Conservation (phyloP, 2,888 invertebrate genomes). For the Drosophila monieri region DNA sequence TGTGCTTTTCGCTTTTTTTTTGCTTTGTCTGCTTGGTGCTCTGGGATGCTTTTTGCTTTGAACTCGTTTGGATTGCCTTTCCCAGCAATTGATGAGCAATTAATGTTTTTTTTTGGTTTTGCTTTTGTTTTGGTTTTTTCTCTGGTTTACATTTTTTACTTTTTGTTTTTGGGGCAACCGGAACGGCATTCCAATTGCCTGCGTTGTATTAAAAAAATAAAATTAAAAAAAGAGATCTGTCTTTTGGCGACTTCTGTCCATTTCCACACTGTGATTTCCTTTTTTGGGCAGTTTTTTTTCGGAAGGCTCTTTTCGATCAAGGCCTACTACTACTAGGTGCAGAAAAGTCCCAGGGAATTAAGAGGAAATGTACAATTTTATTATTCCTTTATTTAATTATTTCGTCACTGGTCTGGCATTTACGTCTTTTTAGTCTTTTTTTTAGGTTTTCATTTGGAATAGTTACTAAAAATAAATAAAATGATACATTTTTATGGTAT, state of each 20-base stretch:
- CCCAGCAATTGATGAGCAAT: slow-evolving; percentile 60
- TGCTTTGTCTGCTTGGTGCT: too few species aligned
- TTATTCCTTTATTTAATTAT: background rate
- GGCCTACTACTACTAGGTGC: background rate
- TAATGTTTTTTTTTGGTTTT: slow-evolving; percentile 41
- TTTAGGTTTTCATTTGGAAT: too few species aligned
- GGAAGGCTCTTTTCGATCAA: background rate
- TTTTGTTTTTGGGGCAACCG: slow-evolving; percentile 20
- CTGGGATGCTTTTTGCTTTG: slow-evolving; percentile 8
- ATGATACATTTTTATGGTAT: too few species aligned
- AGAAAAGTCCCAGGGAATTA: background rate
- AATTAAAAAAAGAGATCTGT: slow-evolving; percentile 7
- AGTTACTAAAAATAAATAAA: too few species aligned
- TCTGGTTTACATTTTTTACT: slow-evolving; percentile 2
- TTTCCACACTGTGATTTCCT: slow-evolving; percentile 3
- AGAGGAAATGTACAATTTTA: too few species aligned
- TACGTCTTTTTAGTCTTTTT: too few species aligned
- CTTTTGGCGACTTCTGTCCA: slow-evolving; percentile 6
- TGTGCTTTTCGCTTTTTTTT: background rate
- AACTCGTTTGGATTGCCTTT: slow-evolving; percentile 34
- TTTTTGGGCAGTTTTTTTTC: slow-evolving; percentile 5
- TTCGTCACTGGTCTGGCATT: background rate
- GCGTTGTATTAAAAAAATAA: slow-evolving; percentile 8
- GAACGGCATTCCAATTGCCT: slow-evolving; percentile 40
- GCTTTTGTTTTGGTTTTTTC: slow-evolving; percentile 1